Evolutionary conservation across 2,888 invertebrate species (phyloP).

Genomic region (Chironomus tentans): DNA sequence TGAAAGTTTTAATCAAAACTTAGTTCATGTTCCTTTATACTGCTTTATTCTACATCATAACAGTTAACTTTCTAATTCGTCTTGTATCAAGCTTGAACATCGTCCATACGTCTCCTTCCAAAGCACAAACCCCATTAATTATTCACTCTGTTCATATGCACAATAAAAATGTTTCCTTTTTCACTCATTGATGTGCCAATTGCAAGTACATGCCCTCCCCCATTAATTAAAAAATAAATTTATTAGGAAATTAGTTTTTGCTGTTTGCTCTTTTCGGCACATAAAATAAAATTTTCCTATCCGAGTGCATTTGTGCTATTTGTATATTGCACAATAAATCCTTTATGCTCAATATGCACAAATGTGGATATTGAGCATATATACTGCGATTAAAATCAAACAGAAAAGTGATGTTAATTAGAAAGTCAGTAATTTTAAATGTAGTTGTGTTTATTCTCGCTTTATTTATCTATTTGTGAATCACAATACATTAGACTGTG

Average conservation of each 20-base stretch:
- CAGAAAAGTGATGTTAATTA: constrained; percentile 9
- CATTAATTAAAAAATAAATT: neutral
- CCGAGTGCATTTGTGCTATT: neutral
- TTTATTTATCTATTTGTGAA: neutral
- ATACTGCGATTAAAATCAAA: neutral
- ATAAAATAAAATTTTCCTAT: too few species aligned
- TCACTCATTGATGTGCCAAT: too few species aligned
- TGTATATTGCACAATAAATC: neutral
- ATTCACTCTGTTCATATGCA: too few species aligned
- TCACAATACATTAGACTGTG: neutral
- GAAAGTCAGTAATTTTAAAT: neutral
- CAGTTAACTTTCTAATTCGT: too few species aligned
- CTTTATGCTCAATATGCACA: neutral
- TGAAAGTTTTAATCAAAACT: too few species aligned
- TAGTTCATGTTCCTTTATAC: too few species aligned
- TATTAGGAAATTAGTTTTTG: neutral
- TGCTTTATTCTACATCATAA: too few species aligned
- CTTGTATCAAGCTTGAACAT: too few species aligned
- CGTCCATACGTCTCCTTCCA: too few species aligned
- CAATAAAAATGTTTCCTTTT: too few species aligned
- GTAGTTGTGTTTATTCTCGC: neutral
- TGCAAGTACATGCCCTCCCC: neutral
- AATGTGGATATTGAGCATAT: neutral
- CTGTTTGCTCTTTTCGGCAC: too few species aligned
- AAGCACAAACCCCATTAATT: too few species aligned